Evolutionary conservation across 2,797 vertebrate species (phyloP).

Genomic region (Petrocephalus sullivani): DNA sequence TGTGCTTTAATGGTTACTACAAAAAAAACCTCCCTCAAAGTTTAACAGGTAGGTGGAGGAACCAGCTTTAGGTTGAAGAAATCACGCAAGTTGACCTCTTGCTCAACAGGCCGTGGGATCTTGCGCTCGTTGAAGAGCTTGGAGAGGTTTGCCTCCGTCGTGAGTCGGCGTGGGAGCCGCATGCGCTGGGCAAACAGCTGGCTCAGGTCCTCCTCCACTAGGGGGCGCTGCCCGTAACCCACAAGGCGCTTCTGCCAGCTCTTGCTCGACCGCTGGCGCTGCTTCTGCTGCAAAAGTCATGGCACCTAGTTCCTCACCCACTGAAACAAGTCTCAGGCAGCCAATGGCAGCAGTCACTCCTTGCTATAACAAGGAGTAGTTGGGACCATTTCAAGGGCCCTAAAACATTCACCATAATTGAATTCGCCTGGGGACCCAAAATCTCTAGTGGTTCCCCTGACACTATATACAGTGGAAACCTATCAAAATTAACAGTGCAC

Average conservation of each 20-base stretch:
- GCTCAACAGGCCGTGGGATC: constrained; percentile 61
- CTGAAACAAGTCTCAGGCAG: background rate
- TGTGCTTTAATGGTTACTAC: background rate
- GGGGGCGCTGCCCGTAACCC: constrained; percentile 38
- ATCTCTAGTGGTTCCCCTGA: background rate
- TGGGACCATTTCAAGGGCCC: too few species aligned
- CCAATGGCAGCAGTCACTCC: background rate
- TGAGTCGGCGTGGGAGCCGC: constrained; percentile 53
- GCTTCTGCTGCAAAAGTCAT: constrained; percentile 38
- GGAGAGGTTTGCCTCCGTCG: constrained; percentile 63
- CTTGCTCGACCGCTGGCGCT: constrained; percentile 49
- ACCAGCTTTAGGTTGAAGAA: constrained; percentile 57
- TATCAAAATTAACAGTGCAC: background rate
- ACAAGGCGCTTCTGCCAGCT: constrained; percentile 65
- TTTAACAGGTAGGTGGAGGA: constrained; percentile 31
- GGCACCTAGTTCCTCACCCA: background rate
- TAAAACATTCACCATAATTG: too few species aligned
- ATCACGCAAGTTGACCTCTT: constrained; percentile 62
- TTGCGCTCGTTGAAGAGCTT: constrained; percentile 71
- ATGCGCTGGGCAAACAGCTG: constrained; percentile 62
- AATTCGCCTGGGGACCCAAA: too few species aligned
- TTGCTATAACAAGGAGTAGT: background rate
- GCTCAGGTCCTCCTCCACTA: constrained; percentile 62
- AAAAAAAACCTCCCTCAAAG: background rate
- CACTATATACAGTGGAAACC: background rate